Conservation (phyloP, 1,140 invertebrate species). For the Brachionus calyciflorus region DNA sequence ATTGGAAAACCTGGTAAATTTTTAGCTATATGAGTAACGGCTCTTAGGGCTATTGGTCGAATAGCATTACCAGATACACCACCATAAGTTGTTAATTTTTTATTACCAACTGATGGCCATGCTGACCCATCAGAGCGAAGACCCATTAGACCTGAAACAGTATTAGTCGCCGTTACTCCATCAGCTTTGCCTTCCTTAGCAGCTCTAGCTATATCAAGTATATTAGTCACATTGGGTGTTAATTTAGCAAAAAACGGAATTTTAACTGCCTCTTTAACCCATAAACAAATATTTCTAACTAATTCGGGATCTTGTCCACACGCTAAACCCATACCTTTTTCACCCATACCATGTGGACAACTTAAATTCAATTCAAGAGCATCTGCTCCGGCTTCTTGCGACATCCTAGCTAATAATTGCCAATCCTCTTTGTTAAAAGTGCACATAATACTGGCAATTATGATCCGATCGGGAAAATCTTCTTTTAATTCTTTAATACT, state of each 20-base stretch:
- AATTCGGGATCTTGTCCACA: conserved; percentile 84
- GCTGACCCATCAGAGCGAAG: conserved; percentile 74
- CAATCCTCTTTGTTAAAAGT: conserved; percentile 82
- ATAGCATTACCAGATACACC: conserved; percentile 93
- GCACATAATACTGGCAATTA: conserved; percentile 97
- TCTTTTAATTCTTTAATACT: conserved; percentile 82
- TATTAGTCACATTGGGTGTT: conserved; percentile 94
- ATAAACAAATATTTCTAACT: conserved; percentile 82
- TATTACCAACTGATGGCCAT: conserved; percentile 83
- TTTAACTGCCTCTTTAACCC: conserved; percentile 78
- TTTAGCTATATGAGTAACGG: conserved; percentile 79
- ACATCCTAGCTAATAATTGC: conserved; percentile 73
- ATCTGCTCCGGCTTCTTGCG: conserved; percentile 81
- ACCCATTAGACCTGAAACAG: conserved; percentile 86
- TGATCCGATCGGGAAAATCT: conserved; percentile 83
- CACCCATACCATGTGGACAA: conserved; percentile 96
- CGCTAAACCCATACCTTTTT: conserved; percentile 85
- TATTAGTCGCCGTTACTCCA: conserved; percentile 95
- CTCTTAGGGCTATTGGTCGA: conserved; percentile 82
- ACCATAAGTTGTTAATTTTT: conserved; percentile 85
- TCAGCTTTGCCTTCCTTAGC: conserved; percentile 82
- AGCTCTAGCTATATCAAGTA: conserved; percentile 80
- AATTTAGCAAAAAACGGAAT: conserved; percentile 98
- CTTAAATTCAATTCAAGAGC: conserved; percentile 92
- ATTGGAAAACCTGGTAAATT: conserved; percentile 83